Evolutionary conservation across 2,888 invertebrate genomes (phyloP).

Genomic region (Syrphus vitripennis): DNA sequence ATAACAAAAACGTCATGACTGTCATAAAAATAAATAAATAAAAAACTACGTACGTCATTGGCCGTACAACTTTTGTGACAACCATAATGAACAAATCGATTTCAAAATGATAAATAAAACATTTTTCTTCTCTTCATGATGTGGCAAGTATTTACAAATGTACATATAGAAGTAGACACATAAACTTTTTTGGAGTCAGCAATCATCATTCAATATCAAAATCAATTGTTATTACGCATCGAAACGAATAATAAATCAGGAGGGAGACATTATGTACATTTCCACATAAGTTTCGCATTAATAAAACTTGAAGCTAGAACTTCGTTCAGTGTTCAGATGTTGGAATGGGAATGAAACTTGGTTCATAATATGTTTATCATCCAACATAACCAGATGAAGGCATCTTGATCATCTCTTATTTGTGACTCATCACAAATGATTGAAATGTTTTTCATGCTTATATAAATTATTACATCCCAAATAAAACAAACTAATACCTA

Average conservation of each 20-base stretch:
- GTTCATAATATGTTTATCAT: background rate
- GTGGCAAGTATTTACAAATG: background rate
- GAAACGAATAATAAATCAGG: constrained; percentile 9
- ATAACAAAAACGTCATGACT: background rate
- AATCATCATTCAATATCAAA: constrained; percentile 11
- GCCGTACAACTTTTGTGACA: constrained; percentile 5
- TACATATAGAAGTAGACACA: background rate
- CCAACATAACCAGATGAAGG: background rate
- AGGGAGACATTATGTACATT: background rate
- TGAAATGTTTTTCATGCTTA: background rate
- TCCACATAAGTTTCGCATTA: constrained; percentile 7
- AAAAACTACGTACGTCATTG: background rate
- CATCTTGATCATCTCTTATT: background rate
- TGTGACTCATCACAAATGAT: constrained; percentile 6
- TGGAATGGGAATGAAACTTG: background rate
- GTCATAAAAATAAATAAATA: background rate
- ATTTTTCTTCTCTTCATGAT: background rate
- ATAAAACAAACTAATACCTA: too few species aligned
- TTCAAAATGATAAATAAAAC: constrained; percentile 20
- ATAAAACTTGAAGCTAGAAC: background rate
- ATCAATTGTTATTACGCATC: constrained; percentile 27
- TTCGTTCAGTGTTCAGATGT: background rate
- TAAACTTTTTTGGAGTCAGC: background rate
- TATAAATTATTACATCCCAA: background rate
- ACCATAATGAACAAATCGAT: constrained; percentile 16